Percentiles rank a stretch among this genome's conserved stretches.
Evolutionary conservation across 2,797 vertebrate genomes (phyloP).

Genomic region (Epinephelus malabaricus): DNA sequence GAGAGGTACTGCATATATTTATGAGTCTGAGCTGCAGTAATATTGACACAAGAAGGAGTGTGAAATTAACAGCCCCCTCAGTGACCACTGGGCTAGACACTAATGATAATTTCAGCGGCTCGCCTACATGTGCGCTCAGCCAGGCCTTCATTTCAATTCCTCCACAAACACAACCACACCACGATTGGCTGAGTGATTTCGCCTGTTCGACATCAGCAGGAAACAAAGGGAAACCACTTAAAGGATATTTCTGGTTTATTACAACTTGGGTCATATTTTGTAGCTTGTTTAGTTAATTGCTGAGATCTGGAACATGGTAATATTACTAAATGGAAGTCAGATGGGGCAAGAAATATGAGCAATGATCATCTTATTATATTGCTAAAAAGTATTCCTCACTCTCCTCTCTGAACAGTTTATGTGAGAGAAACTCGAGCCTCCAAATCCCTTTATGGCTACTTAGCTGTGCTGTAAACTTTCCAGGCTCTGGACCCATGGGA

Average conservation of each 20-base stretch:
- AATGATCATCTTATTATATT: conserved; percentile 33
- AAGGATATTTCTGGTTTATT: background rate
- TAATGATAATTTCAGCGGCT: conserved; percentile 18
- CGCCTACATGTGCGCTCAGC: background rate
- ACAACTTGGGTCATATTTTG: background rate
- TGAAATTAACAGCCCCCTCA: conserved; percentile 41
- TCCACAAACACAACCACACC: background rate
- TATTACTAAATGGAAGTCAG: conserved; percentile 12
- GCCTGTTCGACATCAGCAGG: background rate
- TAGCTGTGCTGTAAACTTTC: conserved; percentile 68
- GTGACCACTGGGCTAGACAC: conserved; percentile 18
- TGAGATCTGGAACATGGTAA: background rate
- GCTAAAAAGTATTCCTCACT: conserved; percentile 35
- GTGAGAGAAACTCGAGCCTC: conserved; percentile 35
- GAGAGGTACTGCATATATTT: conserved; percentile 54
- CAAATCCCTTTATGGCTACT: conserved; percentile 74
- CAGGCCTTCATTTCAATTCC: conserved; percentile 6
- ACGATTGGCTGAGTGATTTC: background rate
- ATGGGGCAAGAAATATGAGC: conserved; percentile 9
- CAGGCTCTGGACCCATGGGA: conserved; percentile 46
- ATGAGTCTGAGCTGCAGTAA: conserved; percentile 34
- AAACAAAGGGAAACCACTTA: background rate
- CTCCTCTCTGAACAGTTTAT: conserved; percentile 51
- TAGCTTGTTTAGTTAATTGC: conserved; percentile 3
- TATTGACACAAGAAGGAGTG: conserved; percentile 44